A percentile compares a stretch with the other conserved stretches of the same genome.
phyloP scores from a whole-genome alignment of 2,113 vertebrate species.

The Diphyllodes magnificus region DNA sequence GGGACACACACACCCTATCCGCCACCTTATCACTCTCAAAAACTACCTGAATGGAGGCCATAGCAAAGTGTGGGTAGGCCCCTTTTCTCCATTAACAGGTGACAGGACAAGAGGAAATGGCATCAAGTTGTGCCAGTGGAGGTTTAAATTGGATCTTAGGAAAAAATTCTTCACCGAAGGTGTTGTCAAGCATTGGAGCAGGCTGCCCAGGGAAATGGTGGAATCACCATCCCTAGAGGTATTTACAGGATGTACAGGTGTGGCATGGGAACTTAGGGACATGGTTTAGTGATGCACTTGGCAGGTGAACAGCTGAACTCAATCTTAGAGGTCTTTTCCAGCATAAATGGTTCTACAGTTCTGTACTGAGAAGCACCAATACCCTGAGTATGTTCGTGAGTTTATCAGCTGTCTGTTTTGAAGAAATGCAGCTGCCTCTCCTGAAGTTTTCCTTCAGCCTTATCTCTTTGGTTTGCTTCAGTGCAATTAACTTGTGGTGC shows the following conservation, averaged over 20 bases:
- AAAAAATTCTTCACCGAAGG: background rate
- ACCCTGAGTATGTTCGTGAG: background rate
- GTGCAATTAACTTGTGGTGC: background rate
- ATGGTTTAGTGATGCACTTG: background rate
- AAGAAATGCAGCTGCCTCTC: background rate
- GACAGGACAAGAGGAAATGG: background rate
- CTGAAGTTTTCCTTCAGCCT: background rate
- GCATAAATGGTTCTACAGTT: background rate
- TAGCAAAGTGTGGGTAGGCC: accelerated
- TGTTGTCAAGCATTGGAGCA: background rate
- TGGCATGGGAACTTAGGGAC: background rate
- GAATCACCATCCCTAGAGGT: background rate
- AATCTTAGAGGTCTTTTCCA: background rate
- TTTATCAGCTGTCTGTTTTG: background rate
- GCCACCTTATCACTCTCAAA: background rate
- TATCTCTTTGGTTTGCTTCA: background rate
- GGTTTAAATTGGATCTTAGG: background rate
- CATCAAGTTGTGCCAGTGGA: background rate
- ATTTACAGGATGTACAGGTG: background rate
- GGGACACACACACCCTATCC: background rate
- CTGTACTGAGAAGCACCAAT: background rate
- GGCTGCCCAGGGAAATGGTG: background rate
- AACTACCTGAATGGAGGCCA: background rate
- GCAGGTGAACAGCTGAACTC: background rate
- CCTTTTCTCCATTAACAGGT: background rate